Evolutionary conservation across 2,888 invertebrate species (phyloP).

Genomic region (Anorthoa munda): DNA sequence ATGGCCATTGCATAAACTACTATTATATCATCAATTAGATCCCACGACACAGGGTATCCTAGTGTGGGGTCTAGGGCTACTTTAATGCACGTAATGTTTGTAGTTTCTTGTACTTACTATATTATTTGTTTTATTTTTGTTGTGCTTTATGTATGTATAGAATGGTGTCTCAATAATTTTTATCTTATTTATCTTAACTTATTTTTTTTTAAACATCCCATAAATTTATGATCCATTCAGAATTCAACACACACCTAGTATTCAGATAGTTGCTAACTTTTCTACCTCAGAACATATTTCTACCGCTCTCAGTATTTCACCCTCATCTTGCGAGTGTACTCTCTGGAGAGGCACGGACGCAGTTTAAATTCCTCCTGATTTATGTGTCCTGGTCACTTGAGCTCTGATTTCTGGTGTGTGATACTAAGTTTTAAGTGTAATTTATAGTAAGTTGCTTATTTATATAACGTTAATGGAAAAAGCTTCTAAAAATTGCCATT

Average conservation of each 20-base stretch:
- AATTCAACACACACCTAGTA: constrained; percentile 19
- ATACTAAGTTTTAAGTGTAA: constrained; percentile 27
- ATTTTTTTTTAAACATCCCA: no score
- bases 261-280: constrained; percentile 42
- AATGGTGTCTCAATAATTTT: no score
- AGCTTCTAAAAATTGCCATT: not conserved
- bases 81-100: no score
- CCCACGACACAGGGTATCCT: no score
- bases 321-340: constrained; percentile 55
- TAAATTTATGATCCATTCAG: constrained; percentile 8
- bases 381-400: constrained; percentile 61
- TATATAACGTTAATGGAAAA: not conserved
- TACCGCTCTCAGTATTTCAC: constrained; percentile 62
- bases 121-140: no score
- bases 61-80: no score
- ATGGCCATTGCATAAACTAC: no score
- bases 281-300: constrained; percentile 60
- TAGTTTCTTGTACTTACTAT: no score
- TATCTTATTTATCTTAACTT: no score
- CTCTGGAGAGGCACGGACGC: constrained; percentile 50
- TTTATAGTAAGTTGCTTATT: constrained; percentile 25
- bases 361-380: constrained; percentile 67
- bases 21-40: no score
- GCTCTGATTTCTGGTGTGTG: constrained; percentile 55
- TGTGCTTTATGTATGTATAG: no score